Evolutionary conservation across 2,797 vertebrate species (phyloP).

Genomic region (Enoplosus armatus): DNA sequence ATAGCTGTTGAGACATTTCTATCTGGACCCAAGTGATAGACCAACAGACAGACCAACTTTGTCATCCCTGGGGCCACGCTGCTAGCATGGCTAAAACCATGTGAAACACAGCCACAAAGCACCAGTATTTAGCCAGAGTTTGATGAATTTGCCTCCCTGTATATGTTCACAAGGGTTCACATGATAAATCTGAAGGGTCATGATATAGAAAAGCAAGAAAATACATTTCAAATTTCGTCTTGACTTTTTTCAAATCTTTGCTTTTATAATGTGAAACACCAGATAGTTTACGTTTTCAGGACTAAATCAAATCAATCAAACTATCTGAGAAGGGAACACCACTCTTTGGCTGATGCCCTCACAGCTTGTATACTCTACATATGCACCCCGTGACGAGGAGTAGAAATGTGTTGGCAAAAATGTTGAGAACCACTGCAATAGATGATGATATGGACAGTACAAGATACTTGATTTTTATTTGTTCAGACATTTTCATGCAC

Average conservation of each 20-base stretch:
- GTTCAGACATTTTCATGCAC: not conserved
- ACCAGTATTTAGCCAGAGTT: not conserved
- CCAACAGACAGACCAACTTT: not conserved
- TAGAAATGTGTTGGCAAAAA: too few species aligned
- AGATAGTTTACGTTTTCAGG: not conserved
- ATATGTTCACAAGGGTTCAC: not conserved
- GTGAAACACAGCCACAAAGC: not conserved
- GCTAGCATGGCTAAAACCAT: not conserved
- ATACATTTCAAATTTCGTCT: not conserved
- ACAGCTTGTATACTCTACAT: not conserved
- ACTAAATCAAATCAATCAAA: too few species aligned
- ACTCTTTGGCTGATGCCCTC: not conserved
- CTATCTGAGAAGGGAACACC: not conserved
- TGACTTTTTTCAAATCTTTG: not conserved
- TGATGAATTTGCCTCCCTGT: not conserved
- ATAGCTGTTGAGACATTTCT: not conserved
- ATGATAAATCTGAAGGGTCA: not conserved
- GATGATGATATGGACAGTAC: not conserved
- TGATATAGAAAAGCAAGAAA: not conserved
- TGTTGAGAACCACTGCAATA: not conserved
- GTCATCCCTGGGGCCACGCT: not conserved
- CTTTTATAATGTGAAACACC: not conserved
- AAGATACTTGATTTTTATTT: not conserved
- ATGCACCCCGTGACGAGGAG: not conserved
- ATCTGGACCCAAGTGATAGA: not conserved